Base-by-base conservation (phyloP, 1,140 invertebrate genomes). In the Drosophila micromelanica region DNA sequence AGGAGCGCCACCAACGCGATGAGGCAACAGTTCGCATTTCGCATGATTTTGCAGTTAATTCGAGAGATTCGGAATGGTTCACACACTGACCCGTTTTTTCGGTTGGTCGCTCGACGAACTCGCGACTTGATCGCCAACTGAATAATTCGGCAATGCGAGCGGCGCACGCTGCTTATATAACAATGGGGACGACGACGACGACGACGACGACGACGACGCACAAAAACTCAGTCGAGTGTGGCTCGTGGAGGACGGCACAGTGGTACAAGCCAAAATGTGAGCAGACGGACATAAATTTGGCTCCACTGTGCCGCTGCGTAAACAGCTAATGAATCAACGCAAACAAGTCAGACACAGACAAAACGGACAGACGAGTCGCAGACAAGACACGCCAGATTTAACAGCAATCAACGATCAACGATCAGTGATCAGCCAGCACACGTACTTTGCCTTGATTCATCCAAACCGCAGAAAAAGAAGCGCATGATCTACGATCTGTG, bases 101-200 rank as follows among this genome's bases (percentile, higher is more conserved):
- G 80, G 61, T 85, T 79, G 65, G 40, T 23, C 20, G 20, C 20
- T 23, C 20, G 20, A 23, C 20, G 3, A 23, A 23, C 20, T 67
- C 67, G 77, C 77, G 55, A 63, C 78, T 59, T 37, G 61, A 8
- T 32, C 46, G 51, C 37, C 68, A 55, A 65, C 67, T 80, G 81
- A 90, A 90, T 90, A 86, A 81, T 82, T 90, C 56, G 65, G 59
- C 70, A 57, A 56, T 73, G 73, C 64, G 64, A 70, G 46, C 63
- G 76, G 64, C 86, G 65, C 81, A 86, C 87, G 81, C 86, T 90
- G 73, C 87, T 90, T 90, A 90, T 90, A 90, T 90, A 90, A 90
- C 84, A 76, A 62, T 49, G 67, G 13, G 35, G 27, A 27, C 27
- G 27, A 27, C 2, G 49, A 78, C 55, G 9, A 45, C 13, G 40